Base-by-base conservation (phyloP, 2,797 vertebrate species). In the Poeciliopsis presidionis region DNA sequence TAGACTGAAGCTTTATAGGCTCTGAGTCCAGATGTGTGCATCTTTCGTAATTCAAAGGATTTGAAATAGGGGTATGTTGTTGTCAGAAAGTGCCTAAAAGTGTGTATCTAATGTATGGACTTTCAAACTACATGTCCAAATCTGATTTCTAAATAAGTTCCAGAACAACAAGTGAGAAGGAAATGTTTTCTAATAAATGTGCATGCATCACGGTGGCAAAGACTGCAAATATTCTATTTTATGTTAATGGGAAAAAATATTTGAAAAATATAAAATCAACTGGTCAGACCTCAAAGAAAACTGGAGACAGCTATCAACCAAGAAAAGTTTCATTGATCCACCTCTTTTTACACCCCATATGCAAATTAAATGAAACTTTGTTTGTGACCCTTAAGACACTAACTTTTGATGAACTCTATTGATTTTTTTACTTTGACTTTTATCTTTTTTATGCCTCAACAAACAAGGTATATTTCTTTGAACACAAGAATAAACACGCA, bases 1-100 rank as follows among this genome's bases (percentile, higher is more conserved):
- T 84, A 72, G 85, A 81, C 33, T 73, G 77, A 61, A 80, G 88
- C 84, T 91, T 91, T 69, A 69, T 83, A 81, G 85, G 76, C 79
- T 79, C 78, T 70, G 77, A 81, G 72, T 65, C 84, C 73, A 41
- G 84, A 85, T 82, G 81, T 81, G 80, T 80, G 81, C 76, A 79
- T 59, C 41, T 74, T 41, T 81, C 88, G 88, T 67, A 69, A 79
- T 83, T 81, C 81, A 71, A 79, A 81, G 87, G 90, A 91, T 92
- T 88, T 91, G 77, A 67, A 81, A 67, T 22, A 61, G 89, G 76
- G 79, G 76, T 79, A 79, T 78, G 88, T 80, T 81, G 87, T 71
- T 81, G 87, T 79, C 73, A 77, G 79, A 85, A 71, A 8, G 43
- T 1, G n/a, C 39, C 67, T 16, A 46, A 1, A n/a, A 11, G 75